Evolutionary conservation across 2,888 invertebrate species (phyloP).

Genomic region (Coremacera marginata): DNA sequence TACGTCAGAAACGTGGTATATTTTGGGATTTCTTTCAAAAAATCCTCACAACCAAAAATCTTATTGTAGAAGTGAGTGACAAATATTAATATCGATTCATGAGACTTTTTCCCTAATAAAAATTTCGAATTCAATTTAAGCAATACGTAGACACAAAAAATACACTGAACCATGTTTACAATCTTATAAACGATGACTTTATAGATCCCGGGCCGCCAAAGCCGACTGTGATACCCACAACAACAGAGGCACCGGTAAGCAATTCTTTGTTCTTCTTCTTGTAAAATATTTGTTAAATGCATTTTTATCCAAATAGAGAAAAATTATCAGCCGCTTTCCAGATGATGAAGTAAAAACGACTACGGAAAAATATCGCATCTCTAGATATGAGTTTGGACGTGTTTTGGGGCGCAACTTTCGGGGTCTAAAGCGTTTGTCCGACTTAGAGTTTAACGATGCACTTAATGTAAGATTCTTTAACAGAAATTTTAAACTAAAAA

Average conservation of each 20-base stretch:
- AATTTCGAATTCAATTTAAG: conserved; percentile 47
- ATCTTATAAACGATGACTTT: conserved; percentile 64
- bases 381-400: conserved; percentile 66
- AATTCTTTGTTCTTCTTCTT: neutral
- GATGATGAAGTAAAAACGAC: conserved; percentile 56
- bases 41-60: conserved; percentile 62
- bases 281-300: neutral
- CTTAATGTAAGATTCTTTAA: conserved; percentile 59
- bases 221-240: conserved; percentile 49
- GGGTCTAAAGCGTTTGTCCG: conserved; percentile 63
- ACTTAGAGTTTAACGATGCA: conserved; percentile 64
- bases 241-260: conserved; percentile 53
- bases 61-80: conserved; percentile 61
- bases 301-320: conserved; percentile 37
- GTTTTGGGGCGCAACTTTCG: conserved; percentile 67
- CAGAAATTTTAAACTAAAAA: neutral
- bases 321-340: conserved; percentile 45
- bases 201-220: conserved; percentile 63
- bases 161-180: conserved; percentile 63
- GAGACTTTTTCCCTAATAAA: neutral
- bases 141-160: conserved; percentile 67
- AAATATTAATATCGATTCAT: neutral
- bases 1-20: conserved; percentile 59
- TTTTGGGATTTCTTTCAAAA: conserved; percentile 66
- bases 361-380: conserved; percentile 64